phyloP scores from a whole-genome alignment of 2,113 vertebrate species.

The Caretta caretta region DNA sequence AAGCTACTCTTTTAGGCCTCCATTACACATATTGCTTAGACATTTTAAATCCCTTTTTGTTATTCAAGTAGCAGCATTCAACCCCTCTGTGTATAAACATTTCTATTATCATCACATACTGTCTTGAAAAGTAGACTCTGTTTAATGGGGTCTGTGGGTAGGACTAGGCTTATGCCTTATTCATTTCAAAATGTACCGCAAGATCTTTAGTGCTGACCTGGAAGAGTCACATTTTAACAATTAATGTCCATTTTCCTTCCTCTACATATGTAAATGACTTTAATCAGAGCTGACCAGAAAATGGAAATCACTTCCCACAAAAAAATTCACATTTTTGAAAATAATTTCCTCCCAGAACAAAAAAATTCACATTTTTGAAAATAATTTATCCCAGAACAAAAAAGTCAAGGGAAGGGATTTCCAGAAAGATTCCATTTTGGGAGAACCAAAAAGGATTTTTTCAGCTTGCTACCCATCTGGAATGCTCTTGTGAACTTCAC shows the following conservation, averaged over 20 bases:
- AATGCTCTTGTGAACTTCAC: not conserved
- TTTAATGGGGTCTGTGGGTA: not conserved
- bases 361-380: not conserved
- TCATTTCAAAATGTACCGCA: not conserved
- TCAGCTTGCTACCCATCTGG: not conserved
- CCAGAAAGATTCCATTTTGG: not conserved
- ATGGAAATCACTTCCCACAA: not conserved
- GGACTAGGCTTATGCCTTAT: not conserved
- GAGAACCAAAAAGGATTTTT: not conserved
- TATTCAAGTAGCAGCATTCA: not conserved
- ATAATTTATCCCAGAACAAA: not conserved
- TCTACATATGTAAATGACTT: not conserved
- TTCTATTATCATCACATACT: not conserved
- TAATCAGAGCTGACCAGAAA: not conserved
- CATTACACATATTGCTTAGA: rapidly evolving
- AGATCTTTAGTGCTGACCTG: not conserved
- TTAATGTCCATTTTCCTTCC: not conserved
- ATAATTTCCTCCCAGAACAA: not conserved
- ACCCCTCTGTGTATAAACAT: not conserved
- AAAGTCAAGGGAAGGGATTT: not conserved
- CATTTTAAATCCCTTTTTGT: rapidly evolving
- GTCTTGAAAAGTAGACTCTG: not conserved
- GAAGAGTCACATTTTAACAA: not conserved
- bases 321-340: not conserved
- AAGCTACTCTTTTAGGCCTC: not conserved